Evolutionary conservation across 2,113 vertebrate genomes (phyloP).

Genomic region (Toxotes jaculatrix): DNA sequence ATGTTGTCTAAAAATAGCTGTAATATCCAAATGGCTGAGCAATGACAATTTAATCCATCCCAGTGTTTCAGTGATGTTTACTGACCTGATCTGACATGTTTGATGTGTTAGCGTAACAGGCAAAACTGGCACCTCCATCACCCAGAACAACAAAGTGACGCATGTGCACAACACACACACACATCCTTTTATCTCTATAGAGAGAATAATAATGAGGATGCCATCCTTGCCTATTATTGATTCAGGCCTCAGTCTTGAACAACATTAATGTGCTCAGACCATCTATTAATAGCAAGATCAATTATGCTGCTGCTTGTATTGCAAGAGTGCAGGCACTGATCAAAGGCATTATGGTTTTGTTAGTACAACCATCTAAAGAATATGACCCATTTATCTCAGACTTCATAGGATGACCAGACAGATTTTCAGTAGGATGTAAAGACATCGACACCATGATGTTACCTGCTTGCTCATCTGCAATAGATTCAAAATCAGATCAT

Average conservation of each 20-base stretch:
- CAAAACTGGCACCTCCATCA: slow-evolving; percentile 18
- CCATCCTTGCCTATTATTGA: slow-evolving; percentile 28
- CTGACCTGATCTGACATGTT: slow-evolving; percentile 53
- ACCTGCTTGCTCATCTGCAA: background rate
- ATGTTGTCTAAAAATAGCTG: slow-evolving; percentile 60
- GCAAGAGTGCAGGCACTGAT: background rate
- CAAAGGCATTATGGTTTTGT: slow-evolving; percentile 9
- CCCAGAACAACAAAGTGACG: background rate
- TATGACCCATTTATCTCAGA: background rate
- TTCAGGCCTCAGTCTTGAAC: background rate
- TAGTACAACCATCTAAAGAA: slow-evolving; percentile 9
- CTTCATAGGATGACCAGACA: slow-evolving; percentile 1
- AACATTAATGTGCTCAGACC: slow-evolving; percentile 13
- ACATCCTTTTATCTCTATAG: background rate
- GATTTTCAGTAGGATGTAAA: background rate
- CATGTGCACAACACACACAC: background rate
- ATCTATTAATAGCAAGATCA: slow-evolving; percentile 38
- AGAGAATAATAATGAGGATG: slow-evolving; percentile 25
- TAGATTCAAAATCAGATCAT: background rate
- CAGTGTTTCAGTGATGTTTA: slow-evolving; percentile 55
- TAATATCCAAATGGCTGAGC: slow-evolving; percentile 56
- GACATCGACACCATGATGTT: background rate
- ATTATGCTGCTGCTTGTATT: slow-evolving; percentile 17
- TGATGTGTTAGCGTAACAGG: slow-evolving; percentile 11
- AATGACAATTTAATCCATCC: slow-evolving; percentile 63